Conservation (phyloP, 2,113 vertebrate species). For the Corythoichthys intestinalis region DNA sequence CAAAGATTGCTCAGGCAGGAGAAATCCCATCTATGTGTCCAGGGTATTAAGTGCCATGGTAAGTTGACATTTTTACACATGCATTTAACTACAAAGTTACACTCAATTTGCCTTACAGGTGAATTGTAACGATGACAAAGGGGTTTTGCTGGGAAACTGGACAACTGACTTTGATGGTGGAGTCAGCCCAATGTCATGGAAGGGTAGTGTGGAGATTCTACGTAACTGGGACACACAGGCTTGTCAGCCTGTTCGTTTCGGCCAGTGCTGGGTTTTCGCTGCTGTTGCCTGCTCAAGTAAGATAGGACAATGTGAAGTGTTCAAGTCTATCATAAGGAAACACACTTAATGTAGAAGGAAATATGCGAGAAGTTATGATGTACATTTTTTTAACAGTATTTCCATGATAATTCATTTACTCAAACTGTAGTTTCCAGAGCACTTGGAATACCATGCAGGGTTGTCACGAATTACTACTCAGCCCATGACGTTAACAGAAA, state of each 20-base stretch:
- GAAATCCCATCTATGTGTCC: slow-evolving; percentile 79
- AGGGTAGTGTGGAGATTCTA: slow-evolving; percentile 87
- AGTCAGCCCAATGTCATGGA: slow-evolving; percentile 84
- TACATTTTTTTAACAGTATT: neutral
- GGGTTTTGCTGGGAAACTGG: slow-evolving; percentile 85
- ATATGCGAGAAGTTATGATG: neutral
- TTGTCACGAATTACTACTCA: slow-evolving; percentile 86
- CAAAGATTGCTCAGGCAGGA: slow-evolving; percentile 78
- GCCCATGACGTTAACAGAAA: slow-evolving; percentile 89
- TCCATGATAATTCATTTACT: neutral
- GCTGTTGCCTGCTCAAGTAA: slow-evolving; percentile 89
- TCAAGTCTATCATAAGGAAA: slow-evolving; percentile 22
- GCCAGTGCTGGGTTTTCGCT: slow-evolving; percentile 98
- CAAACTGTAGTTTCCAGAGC: slow-evolving; percentile 79
- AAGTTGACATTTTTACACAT: neutral
- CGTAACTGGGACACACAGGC: slow-evolving; percentile 73
- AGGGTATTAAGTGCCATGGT: slow-evolving; percentile 91
- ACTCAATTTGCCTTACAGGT: slow-evolving; percentile 68
- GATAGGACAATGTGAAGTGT: slow-evolving; percentile 28
- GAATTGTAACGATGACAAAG: slow-evolving; percentile 87
- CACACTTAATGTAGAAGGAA: slow-evolving; percentile 3
- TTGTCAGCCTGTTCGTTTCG: slow-evolving; percentile 83
- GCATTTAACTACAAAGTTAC: neutral
- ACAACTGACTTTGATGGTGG: slow-evolving; percentile 74
- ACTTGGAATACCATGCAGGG: slow-evolving; percentile 83